Percentiles rank a stretch among this genome's conserved stretches.
phyloP scores from a whole-genome alignment of 2,797 vertebrate species.

The Girardinus metallicus region DNA sequence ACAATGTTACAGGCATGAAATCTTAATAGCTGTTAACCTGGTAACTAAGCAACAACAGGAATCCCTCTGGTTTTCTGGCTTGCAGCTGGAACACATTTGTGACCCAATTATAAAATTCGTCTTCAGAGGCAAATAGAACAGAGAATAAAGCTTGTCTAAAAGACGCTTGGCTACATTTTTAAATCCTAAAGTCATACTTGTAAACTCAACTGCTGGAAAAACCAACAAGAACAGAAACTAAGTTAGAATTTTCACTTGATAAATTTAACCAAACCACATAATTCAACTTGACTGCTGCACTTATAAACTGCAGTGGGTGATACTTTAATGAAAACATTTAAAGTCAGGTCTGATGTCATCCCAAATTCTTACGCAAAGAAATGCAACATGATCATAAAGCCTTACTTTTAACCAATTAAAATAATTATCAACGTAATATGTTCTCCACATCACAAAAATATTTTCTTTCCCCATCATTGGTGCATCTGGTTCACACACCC shows the following conservation, averaged over 20 bases:
- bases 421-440: background rate
- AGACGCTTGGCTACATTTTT: background rate
- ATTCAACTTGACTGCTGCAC: background rate
- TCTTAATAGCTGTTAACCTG: background rate
- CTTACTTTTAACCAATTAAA: slow-evolving; percentile 18
- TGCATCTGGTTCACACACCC: slow-evolving; percentile 26
- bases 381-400: background rate
- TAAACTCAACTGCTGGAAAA: slow-evolving; percentile 10
- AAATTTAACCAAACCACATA: background rate
- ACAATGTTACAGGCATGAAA: background rate
- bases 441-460: background rate
- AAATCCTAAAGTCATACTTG: background rate
- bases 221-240: background rate
- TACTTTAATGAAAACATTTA: background rate
- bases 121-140: background rate
- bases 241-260: background rate
- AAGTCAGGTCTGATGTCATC: background rate
- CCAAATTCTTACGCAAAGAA: background rate
- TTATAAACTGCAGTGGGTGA: background rate
- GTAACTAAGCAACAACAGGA: background rate
- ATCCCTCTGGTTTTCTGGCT: background rate
- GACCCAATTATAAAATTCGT: background rate
- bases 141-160: background rate
- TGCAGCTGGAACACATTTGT: slow-evolving; percentile 1
- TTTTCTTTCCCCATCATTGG: background rate